Conservation (phyloP, 2,797 vertebrate genomes). For the Sardinella longiceps region DNA sequence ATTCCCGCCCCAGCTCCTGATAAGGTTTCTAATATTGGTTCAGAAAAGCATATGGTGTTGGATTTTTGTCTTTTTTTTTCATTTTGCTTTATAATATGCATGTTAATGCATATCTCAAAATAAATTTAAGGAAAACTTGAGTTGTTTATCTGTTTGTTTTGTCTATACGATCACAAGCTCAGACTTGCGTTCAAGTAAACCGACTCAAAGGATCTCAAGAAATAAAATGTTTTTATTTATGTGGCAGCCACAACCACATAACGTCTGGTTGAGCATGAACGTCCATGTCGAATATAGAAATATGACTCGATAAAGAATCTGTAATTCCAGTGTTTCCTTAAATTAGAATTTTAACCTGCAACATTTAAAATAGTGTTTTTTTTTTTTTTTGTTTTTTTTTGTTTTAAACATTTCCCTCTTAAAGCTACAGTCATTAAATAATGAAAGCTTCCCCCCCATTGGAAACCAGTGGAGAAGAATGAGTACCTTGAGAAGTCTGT, state of each 20-base stretch:
- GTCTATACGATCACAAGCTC: background rate
- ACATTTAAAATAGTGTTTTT: slow-evolving; percentile 50
- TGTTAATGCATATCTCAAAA: slow-evolving; percentile 92
- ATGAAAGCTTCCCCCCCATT: slow-evolving; percentile 43
- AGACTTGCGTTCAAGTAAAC: background rate
- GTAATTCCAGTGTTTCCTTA: slow-evolving; percentile 55
- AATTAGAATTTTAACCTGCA: slow-evolving; percentile 55
- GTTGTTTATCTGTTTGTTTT: background rate
- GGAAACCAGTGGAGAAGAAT: slow-evolving; percentile 32
- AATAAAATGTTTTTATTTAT: slow-evolving; percentile 24
- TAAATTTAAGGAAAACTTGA: slow-evolving; percentile 73
- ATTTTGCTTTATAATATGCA: slow-evolving; percentile 89
- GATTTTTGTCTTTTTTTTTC: slow-evolving; percentile 93
- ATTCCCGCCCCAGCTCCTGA: slow-evolving; percentile 94
- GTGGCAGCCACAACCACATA: background rate
- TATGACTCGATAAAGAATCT: slow-evolving; percentile 30
- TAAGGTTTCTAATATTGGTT: slow-evolving; percentile 77
- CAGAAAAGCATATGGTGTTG: slow-evolving; percentile 78
- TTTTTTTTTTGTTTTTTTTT: background rate
- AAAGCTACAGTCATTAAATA: slow-evolving; percentile 49
- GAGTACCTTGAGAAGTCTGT: slow-evolving; percentile 38
- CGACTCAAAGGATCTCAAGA: background rate
- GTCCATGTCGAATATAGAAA: slow-evolving; percentile 40
- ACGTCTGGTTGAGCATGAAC: background rate
- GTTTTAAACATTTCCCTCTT: slow-evolving; percentile 41